Conservation (phyloP, 2,797 vertebrate species). For the Acrossocheilus fasciatus region DNA sequence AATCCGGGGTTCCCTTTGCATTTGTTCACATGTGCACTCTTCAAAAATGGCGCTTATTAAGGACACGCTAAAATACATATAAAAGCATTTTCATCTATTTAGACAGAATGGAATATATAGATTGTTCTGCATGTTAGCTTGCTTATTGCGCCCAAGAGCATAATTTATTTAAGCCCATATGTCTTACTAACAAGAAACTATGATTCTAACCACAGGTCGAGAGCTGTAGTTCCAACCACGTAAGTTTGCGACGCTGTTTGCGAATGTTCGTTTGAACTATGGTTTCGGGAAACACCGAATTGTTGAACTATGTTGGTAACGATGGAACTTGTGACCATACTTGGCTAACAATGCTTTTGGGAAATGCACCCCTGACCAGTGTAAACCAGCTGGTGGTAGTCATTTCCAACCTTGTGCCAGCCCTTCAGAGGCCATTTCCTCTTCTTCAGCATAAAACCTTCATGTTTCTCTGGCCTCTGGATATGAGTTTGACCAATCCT, state of each 20-base stretch:
- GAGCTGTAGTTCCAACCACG: background rate
- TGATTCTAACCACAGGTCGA: background rate
- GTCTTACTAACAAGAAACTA: background rate
- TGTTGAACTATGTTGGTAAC: no score
- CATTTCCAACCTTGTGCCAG: conserved; percentile 93
- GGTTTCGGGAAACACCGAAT: background rate
- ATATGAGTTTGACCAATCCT: conserved; percentile 98
- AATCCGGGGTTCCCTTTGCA: no score
- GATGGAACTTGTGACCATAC: no score
- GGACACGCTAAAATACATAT: no score
- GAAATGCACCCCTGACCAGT: background rate
- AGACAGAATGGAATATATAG: background rate
- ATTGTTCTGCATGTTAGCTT: no score
- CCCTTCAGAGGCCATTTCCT: conserved; percentile 99
- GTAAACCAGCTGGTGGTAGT: background rate
- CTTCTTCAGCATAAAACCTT: conserved; percentile 99
- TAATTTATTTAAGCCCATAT: background rate
- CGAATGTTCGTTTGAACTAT: background rate
- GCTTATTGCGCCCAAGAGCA: no score
- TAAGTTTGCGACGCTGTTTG: background rate
- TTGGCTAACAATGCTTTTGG: background rate
- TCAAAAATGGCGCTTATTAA: no score
- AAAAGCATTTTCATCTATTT: background rate
- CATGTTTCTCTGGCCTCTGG: conserved; percentile 96
- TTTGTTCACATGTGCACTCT: no score